Evolutionary conservation across 2,888 invertebrate species (phyloP).

Genomic region (Caenorhabditis macrosperma): DNA sequence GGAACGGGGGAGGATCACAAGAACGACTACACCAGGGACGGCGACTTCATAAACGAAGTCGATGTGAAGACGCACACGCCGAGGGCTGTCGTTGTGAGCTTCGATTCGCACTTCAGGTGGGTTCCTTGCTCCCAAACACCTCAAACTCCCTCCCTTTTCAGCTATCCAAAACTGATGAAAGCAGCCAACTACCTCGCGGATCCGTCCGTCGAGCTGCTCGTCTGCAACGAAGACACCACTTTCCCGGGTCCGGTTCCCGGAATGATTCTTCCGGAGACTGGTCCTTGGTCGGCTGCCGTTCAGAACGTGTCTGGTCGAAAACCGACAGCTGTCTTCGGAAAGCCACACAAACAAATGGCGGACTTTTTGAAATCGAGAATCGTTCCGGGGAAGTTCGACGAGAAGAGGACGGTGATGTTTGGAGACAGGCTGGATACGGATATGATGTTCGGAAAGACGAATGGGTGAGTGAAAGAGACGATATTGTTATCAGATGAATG

Average conservation of each 20-base stretch:
- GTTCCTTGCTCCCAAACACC: neutral
- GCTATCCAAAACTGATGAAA: slow-evolving; percentile 90
- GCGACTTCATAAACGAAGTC: slow-evolving; percentile 59
- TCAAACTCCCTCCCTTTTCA: slow-evolving; percentile 15
- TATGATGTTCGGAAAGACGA: slow-evolving; percentile 90
- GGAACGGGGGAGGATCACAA: slow-evolving; percentile 68
- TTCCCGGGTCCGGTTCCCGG: slow-evolving; percentile 84
- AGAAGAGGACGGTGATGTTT: slow-evolving; percentile 90
- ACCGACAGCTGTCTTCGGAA: slow-evolving; percentile 91
- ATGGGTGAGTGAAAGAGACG: slow-evolving; percentile 83
- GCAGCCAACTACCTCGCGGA: slow-evolving; percentile 91
- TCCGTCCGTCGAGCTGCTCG: slow-evolving; percentile 89
- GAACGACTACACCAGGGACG: slow-evolving; percentile 54
- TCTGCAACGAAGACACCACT: slow-evolving; percentile 93
- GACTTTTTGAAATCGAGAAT: slow-evolving; percentile 81
- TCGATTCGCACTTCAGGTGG: slow-evolving; percentile 87
- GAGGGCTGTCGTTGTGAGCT: slow-evolving; percentile 94
- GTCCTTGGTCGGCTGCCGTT: slow-evolving; percentile 89
- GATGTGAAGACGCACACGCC: slow-evolving; percentile 80
- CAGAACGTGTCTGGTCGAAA: slow-evolving; percentile 87
- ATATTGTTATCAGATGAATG: no score
- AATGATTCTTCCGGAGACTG: slow-evolving; percentile 83
- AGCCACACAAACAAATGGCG: slow-evolving; percentile 85
- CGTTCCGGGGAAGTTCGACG: slow-evolving; percentile 85
- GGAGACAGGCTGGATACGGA: slow-evolving; percentile 93